Base-by-base conservation (phyloP, 1,140 invertebrate species). In the Palaemon carinicauda region DNA sequence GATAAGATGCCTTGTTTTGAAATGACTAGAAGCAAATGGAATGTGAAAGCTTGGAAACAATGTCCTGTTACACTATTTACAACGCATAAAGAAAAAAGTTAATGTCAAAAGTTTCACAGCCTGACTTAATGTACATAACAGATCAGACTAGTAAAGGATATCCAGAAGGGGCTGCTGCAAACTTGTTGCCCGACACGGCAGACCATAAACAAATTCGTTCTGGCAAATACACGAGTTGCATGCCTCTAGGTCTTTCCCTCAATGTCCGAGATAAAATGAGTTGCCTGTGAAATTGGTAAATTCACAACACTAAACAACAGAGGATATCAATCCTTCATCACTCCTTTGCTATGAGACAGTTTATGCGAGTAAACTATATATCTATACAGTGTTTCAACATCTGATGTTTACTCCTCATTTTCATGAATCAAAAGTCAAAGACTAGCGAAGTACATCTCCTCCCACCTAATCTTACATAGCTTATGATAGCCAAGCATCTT, bases 111-210 rank as follows among this genome's bases (percentile, higher is more conserved):
- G 41, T 41, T 41, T 41, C 41, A 41, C 41, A 41, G 41, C 41
- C 41, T 41, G 41, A 41, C 41, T 41, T 41, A 41, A 41, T 12
- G 41, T 41, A 41, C 41, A 41, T 41, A 41, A 41, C 41, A 41
- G 41, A 65, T 75, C 21, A 75, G n/a, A 65, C 69, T 24, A 41
- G 41, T 41, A 41, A 1, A 12, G 17, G 75, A 65, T 56, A 86
- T 86, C 83, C 83, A 86, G 83, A 86, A 69, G 69, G 54, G 83
- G 83, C 75, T 71, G 60, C 83, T 84, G 73, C 82, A 56, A 84
- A 84, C 56, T 75, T 77, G 19, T 33, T 75, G 41, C 41, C 41
- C 12, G 41, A 41, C 41, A 12, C 12, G 41, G 7, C 41, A 41
- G 41, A 41, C 41, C 41, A 41, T 9, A 41, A 41, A 41, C 41